A percentile compares a stretch with the other conserved stretches of the same genome.
Conservation (phyloP, 2,797 vertebrate genomes). For the Acrossocheilus wenchowensis region DNA sequence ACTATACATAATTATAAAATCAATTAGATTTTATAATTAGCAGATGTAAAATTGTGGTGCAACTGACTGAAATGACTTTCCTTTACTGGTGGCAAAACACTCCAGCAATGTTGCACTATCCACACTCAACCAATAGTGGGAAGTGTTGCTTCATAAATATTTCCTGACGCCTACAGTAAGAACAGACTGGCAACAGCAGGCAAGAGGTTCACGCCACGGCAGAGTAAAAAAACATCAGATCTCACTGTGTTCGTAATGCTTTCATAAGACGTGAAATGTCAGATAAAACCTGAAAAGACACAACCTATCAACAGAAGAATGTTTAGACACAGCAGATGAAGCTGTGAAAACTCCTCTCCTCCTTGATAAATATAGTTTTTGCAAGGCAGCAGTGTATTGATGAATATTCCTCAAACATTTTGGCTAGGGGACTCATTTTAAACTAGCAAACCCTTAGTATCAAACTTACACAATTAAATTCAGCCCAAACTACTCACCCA, state of each 20-base stretch:
- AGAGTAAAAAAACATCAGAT: constrained; percentile 21
- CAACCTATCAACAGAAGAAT: constrained; percentile 8
- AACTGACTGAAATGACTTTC: not conserved
- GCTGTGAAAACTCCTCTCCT: constrained; percentile 12
- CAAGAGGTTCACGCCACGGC: constrained; percentile 6
- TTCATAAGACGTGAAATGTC: not conserved
- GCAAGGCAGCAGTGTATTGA: not conserved
- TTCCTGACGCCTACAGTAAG: constrained; percentile 17
- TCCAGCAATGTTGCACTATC: constrained; percentile 61
- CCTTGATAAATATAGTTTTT: not conserved
- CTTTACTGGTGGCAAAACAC: constrained; percentile 5
- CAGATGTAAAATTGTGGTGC: constrained; percentile 3
- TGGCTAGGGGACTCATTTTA: not conserved
- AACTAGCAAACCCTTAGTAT: not conserved
- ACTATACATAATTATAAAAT: not conserved
- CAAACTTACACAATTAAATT: not conserved
- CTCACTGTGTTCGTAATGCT: constrained; percentile 20
- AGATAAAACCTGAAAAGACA: constrained; percentile 23
- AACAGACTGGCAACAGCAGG: constrained; percentile 48
- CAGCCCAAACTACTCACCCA: not conserved
- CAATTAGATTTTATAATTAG: not conserved
- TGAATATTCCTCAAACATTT: not conserved
- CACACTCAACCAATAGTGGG: constrained; percentile 70
- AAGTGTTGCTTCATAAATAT: constrained; percentile 65
- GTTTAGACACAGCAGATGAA: constrained; percentile 9